These are phyloP conservation scores for Dryadula phaetusa DNA, from an alignment of 2,888 invertebrate species.

Conservation along the genomic window DNA sequence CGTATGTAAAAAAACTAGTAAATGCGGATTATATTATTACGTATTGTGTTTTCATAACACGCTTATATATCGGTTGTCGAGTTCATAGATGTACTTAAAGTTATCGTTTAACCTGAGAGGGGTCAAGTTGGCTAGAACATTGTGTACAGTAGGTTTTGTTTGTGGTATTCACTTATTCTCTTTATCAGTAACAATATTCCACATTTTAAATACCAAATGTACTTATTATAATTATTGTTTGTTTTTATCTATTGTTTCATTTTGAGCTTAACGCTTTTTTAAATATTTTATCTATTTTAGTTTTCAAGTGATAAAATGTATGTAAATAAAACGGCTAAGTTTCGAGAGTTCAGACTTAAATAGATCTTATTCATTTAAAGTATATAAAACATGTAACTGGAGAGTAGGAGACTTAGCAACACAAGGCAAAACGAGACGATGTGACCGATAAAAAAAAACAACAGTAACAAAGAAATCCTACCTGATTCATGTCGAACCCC, in stretches of 20 bases:
- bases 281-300: no score
- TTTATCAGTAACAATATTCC: background rate
- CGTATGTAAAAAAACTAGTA: background rate
- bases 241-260: background rate
- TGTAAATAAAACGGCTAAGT: no score
- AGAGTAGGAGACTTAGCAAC: no score
- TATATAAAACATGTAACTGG: no score
- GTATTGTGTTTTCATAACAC: background rate
- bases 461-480: constrained; percentile 54
- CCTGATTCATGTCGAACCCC: constrained; percentile 90
- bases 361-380: no score
- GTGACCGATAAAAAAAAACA: background rate
- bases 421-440: background rate
- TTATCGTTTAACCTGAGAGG: background rate
- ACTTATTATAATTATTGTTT: background rate
- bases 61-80: background rate
- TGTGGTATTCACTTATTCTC: background rate
- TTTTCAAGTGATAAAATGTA: no score
- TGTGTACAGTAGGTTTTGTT: constrained; percentile 1
- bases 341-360: no score
- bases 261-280: no score
- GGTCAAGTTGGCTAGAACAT: background rate
- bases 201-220: background rate
- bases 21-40: background rate
- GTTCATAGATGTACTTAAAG: background rate